phyloP scores from a whole-genome alignment of 2,797 vertebrate species.

The Aselliscus stoliczkanus region DNA sequence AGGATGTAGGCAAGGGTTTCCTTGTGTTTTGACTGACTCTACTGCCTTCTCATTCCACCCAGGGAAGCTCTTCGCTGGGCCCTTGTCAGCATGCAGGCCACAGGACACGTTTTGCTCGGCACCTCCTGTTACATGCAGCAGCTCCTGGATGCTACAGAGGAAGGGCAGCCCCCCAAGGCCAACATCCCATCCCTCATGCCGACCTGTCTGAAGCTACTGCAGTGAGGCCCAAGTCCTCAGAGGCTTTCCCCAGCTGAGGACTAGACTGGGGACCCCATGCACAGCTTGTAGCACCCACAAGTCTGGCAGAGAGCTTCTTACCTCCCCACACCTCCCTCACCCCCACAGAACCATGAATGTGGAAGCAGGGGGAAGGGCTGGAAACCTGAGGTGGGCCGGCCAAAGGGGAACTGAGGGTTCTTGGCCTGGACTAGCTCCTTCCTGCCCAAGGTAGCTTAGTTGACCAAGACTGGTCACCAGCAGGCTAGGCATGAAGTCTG shows the following conservation, averaged over 20 bases:
- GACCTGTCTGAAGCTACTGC: constrained; percentile 68
- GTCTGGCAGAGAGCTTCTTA: background rate
- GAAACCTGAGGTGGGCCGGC: background rate
- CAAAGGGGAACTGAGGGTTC: background rate
- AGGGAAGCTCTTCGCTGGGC: constrained; percentile 93
- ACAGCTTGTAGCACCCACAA: background rate
- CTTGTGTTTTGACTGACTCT: background rate
- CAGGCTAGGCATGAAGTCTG: background rate
- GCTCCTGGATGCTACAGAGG: constrained; percentile 88
- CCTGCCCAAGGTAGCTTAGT: background rate
- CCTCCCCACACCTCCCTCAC: background rate
- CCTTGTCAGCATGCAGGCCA: constrained; percentile 92
- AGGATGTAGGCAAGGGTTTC: background rate
- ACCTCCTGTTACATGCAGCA: constrained; percentile 94
- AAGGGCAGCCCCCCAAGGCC: constrained; percentile 53
- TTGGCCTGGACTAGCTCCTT: background rate
- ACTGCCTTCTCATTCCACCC: background rate
- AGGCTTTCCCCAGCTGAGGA: background rate
- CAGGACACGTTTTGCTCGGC: constrained; percentile 92
- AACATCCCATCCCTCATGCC: background rate
- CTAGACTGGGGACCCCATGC: background rate
- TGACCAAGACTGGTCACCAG: background rate
- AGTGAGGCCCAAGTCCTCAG: constrained; percentile 49
- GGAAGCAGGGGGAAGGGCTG: background rate
- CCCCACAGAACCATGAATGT: background rate